Evolutionary conservation across 2,888 invertebrate genomes (phyloP).

Genomic region (Sinotaia quadrata): DNA sequence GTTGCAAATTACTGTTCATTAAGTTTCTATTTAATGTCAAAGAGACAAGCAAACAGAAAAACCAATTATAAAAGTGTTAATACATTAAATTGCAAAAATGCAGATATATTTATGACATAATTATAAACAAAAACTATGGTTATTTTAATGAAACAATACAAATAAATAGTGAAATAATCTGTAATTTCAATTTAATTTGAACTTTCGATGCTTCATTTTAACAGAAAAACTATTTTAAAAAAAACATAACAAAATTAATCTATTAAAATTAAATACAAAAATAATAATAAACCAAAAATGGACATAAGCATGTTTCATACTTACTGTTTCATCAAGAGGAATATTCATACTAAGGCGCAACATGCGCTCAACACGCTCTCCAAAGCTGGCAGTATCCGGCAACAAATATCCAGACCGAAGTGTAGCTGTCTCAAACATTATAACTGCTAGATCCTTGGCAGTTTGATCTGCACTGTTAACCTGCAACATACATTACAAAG

Average conservation of each 20-base stretch:
- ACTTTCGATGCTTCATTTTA: too few relatives aligned
- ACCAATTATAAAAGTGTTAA: too few relatives aligned
- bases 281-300: not conserved
- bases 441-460: slow-evolving; percentile 87
- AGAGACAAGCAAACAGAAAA: too few relatives aligned
- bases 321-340: slow-evolving; percentile 79
- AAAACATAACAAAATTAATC: not conserved
- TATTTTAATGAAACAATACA: too few relatives aligned
- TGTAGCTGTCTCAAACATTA: slow-evolving; percentile 85
- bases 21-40: too few relatives aligned
- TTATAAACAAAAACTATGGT: too few relatives aligned
- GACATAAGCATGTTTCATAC: slow-evolving; percentile 13
- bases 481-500: slow-evolving; percentile 37
- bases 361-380: slow-evolving; percentile 90
- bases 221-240: not conserved
- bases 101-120: too few relatives aligned
- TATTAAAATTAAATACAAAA: not conserved
- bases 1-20: too few relatives aligned
- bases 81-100: too few relatives aligned
- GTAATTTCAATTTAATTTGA: not conserved
- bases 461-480: slow-evolving; percentile 83
- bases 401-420: slow-evolving; percentile 95
- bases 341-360: slow-evolving; percentile 77
- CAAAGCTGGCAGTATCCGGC: slow-evolving; percentile 88
- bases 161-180: not conserved